Evolutionary conservation across 2,888 invertebrate species (phyloP).

Genomic region (Ceriagrion tenellum): DNA sequence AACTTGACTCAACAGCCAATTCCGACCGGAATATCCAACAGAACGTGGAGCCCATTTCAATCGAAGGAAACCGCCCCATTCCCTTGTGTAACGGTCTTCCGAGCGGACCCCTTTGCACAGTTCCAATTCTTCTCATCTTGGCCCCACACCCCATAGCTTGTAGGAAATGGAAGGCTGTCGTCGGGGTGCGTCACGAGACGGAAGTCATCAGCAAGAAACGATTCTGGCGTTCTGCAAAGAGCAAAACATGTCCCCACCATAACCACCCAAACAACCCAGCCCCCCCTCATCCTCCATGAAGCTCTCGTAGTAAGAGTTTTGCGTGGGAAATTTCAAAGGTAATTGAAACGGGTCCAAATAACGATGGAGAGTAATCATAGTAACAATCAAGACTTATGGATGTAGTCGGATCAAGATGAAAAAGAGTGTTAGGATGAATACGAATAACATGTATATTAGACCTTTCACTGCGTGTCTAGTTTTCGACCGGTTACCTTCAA

Average conservation of each 20-base stretch:
- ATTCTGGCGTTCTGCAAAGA: slow-evolving; percentile 4
- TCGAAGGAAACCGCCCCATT: background rate
- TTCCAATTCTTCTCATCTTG: background rate
- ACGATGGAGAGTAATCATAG: no score
- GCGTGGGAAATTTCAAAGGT: background rate
- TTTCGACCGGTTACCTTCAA: no score
- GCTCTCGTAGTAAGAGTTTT: background rate
- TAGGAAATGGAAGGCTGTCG: background rate
- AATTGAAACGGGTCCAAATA: background rate
- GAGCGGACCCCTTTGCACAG: background rate
- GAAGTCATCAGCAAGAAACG: background rate
- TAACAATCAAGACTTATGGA: no score
- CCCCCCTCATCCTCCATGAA: background rate
- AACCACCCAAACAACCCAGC: background rate
- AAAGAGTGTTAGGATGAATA: no score
- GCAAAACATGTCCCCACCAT: background rate
- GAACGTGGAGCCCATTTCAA: background rate
- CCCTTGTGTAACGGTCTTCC: background rate
- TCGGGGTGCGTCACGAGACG: background rate
- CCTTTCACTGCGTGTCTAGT: no score
- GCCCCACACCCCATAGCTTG: background rate
- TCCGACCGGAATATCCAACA: background rate
- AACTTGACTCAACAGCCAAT: background rate
- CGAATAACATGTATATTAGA: no score
- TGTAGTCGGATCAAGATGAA: no score